Evolutionary conservation across 2,888 invertebrate species (phyloP).

Genomic region (Kuschelorhynchus macadamiae): DNA sequence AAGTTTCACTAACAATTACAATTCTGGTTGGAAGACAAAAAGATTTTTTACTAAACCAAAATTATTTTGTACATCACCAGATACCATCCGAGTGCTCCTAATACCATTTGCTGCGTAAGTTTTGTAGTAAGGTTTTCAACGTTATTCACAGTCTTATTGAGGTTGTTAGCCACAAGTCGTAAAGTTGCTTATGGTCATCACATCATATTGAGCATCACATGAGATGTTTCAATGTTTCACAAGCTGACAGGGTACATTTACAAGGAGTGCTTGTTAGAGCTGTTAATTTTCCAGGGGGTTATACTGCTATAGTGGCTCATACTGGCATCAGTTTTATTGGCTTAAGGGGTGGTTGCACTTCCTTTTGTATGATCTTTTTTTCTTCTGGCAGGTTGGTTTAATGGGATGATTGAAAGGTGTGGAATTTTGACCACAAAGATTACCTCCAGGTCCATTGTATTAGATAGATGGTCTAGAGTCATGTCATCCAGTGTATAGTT

Average conservation of each 20-base stretch:
- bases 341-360: conserved; percentile 69
- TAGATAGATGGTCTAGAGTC: too few species aligned
- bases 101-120: conserved; percentile 1
- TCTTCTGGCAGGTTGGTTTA: conserved; percentile 81
- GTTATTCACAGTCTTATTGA: conserved; percentile 48
- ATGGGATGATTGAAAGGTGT: conserved; percentile 83
- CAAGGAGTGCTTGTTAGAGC: conserved; percentile 65
- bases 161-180: conserved; percentile 74
- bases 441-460: too few species aligned
- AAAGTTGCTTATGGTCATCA: conserved; percentile 72
- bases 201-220: conserved; percentile 49
- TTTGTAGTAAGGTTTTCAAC: background rate
- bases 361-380: conserved; percentile 44
- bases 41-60: too few species aligned
- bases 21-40: too few species aligned
- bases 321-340: conserved; percentile 91
- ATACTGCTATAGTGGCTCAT: conserved; percentile 71
- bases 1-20: too few species aligned
- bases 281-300: conserved; percentile 60
- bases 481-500: too few species aligned
- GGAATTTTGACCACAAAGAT: conserved; percentile 48
- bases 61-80: conserved; percentile 58
- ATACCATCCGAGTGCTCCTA: conserved; percentile 12
- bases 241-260: conserved; percentile 67
- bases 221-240: conserved; percentile 53